Percentiles rank a stretch among this genome's conserved stretches.
Conservation (phyloP, 2,113 vertebrate genomes). For the Ctenodactylus gundi region DNA sequence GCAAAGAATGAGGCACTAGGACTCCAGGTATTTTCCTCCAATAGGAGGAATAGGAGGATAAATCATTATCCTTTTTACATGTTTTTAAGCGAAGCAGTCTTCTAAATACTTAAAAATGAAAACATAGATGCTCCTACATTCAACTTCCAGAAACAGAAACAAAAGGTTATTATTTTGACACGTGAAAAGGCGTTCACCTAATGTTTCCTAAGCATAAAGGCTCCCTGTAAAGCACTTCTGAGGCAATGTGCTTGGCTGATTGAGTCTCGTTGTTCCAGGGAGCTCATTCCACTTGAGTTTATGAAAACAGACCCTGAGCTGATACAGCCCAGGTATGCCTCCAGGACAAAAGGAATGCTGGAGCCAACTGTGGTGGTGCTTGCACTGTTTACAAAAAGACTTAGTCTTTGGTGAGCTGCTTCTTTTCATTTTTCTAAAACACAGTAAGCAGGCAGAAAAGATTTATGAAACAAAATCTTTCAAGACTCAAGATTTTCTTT, state of each 20-base stretch:
- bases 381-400: conserved; percentile 24
- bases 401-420: neutral
- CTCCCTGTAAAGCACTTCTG: conserved; percentile 1
- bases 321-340: conserved; percentile 50
- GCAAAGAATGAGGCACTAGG: rapidly evolving
- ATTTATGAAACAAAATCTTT: conserved; percentile 46
- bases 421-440: conserved; percentile 34
- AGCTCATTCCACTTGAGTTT: conserved; percentile 52
- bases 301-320: conserved; percentile 51
- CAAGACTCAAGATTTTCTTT: conserved; percentile 32
- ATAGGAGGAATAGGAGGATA: neutral
- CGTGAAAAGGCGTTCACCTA: conserved; percentile 49
- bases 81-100: conserved; percentile 33
- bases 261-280: conserved; percentile 34
- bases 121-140: neutral
- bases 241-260: neutral
- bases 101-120: conserved; percentile 31
- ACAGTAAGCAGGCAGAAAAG: neutral
- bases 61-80: neutral
- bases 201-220: conserved; percentile 25
- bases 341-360: conserved; percentile 31
- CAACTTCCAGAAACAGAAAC: conserved; percentile 54
- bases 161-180: conserved; percentile 58
- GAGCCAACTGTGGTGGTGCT: conserved; percentile 37
- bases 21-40: neutral